Conservation (phyloP, 2,888 invertebrate species). For the Erebia ligea region DNA sequence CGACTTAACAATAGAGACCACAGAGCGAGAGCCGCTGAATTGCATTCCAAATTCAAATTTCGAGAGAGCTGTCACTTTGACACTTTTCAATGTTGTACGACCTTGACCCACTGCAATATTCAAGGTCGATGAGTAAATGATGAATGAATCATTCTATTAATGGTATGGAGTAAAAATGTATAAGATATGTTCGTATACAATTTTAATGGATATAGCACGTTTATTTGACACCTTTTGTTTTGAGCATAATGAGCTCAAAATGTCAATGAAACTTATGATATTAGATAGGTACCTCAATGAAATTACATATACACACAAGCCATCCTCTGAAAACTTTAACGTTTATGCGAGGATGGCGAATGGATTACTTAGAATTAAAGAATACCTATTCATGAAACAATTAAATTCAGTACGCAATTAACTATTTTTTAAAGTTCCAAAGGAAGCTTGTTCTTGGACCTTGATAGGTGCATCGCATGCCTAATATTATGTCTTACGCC, state of each 20-base stretch:
- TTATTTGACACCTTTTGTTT: conserved; percentile 3
- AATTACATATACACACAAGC: too few relatives aligned
- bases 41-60: conserved; percentile 32
- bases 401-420: too few relatives aligned
- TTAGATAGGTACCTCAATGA: too few relatives aligned
- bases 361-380: too few relatives aligned
- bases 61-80: conserved; percentile 35
- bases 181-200: neutral
- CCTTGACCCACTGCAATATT: conserved; percentile 37
- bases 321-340: too few relatives aligned
- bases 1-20: conserved; percentile 23
- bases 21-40: conserved; percentile 7
- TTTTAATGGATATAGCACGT: conserved; percentile 7
- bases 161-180: neutral
- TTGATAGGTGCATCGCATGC: too few relatives aligned
- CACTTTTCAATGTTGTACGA: conserved; percentile 24
- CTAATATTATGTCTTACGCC: too few relatives aligned
- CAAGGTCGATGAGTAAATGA: conserved; percentile 24
- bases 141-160: conserved; percentile 22
- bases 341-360: too few relatives aligned
- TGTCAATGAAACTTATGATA: too few relatives aligned
- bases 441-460: too few relatives aligned
- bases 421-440: too few relatives aligned
- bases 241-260: neutral
- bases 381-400: too few relatives aligned